Evolutionary conservation across 2,113 vertebrate species (phyloP).

Genomic region (Tetrax tetrax): DNA sequence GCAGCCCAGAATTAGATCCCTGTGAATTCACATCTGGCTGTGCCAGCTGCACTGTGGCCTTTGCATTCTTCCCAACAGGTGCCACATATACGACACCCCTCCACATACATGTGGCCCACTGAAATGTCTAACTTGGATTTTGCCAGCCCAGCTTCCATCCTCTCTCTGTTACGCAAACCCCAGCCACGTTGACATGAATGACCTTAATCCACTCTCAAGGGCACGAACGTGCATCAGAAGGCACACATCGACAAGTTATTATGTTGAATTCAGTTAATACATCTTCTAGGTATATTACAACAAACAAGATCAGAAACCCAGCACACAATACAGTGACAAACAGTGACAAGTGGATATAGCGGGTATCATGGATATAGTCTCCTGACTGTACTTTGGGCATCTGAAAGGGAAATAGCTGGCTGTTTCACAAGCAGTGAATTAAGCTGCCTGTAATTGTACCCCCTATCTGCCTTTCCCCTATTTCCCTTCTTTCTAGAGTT

Average conservation of each 20-base stretch:
- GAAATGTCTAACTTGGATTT: neutral
- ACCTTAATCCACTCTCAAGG: neutral
- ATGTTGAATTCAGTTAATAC: neutral
- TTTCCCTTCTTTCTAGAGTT: neutral
- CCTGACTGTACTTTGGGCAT: neutral
- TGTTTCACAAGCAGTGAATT: neutral
- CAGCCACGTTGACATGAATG: neutral
- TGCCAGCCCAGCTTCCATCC: neutral
- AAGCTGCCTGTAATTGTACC: neutral
- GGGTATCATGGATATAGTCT: neutral
- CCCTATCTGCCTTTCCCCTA: neutral
- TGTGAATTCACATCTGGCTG: neutral
- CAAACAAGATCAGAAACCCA: neutral
- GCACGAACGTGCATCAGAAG: neutral
- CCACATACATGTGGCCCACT: neutral
- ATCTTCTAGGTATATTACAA: neutral
- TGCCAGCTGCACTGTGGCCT: neutral
- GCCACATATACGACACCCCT: neutral
- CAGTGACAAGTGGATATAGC: neutral
- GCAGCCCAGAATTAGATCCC: neutral
- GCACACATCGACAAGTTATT: neutral
- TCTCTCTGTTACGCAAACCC: neutral
- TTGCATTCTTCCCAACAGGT: fast-evolving
- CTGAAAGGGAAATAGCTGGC: neutral
- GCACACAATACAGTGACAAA: neutral